phyloP scores from a whole-genome alignment of 1,140 invertebrate genomes.

The Papilio helenus region DNA sequence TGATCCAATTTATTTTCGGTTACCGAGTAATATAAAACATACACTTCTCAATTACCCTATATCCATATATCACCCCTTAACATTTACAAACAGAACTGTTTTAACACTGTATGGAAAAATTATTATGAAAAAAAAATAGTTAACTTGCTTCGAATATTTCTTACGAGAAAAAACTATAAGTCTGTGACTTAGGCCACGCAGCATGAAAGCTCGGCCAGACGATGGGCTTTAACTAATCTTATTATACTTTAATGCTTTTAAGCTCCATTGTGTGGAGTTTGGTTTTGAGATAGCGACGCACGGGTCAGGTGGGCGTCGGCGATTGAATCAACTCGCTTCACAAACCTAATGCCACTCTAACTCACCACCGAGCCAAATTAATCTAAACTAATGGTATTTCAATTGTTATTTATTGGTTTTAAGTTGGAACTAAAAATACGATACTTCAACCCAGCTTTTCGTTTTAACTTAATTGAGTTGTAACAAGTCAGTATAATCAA shows the following conservation, averaged over 20 bases:
- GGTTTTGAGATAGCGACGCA: slow-evolving; percentile 31
- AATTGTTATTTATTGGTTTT: slow-evolving; percentile 1
- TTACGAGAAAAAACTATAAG: neutral
- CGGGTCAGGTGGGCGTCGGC: slow-evolving; percentile 23
- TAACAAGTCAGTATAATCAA: no score
- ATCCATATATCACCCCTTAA: no score
- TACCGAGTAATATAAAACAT: neutral
- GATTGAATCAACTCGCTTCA: slow-evolving; percentile 28
- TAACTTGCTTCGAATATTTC: neutral
- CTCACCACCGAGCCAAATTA: slow-evolving; percentile 10
- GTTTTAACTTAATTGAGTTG: no score
- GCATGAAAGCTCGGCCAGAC: slow-evolving; percentile 49
- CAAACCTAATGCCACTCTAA: slow-evolving; percentile 14
- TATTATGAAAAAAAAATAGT: neutral
- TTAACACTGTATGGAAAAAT: no score
- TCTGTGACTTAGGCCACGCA: slow-evolving; percentile 38
- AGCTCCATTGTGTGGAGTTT: slow-evolving; percentile 39
- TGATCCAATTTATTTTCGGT: neutral
- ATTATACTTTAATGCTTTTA: slow-evolving; percentile 60
- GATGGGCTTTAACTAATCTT: slow-evolving; percentile 65
- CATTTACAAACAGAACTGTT: no score
- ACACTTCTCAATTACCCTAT: no score
- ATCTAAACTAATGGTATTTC: neutral
- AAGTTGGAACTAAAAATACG: neutral
- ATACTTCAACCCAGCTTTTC: no score